Evolutionary conservation across 2,113 vertebrate species (phyloP), one percentile per base, ranked within the genome.

Genomic region (Rhizomys pruinosus): DNA sequence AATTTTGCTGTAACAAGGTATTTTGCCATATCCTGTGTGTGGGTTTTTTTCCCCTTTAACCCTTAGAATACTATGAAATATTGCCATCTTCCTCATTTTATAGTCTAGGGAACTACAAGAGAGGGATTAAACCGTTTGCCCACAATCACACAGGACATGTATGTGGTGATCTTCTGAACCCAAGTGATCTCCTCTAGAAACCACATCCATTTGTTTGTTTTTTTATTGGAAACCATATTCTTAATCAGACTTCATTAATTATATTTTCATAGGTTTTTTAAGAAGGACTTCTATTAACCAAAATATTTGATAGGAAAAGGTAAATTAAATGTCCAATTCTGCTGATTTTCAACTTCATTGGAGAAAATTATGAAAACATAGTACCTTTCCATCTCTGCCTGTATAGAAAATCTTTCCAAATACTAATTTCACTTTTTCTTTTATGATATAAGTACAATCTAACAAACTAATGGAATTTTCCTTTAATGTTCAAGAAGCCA

Each of bases 321-420:
- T 61, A 86, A 94, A 84, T 37, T 91, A 89, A 91, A 94, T 87
- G 34, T 74, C 90, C 34, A 89, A 59, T 19, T 95, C 79, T 87
- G 68, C 23, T 93, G 66, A 84, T 84, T 93, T 90, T 85, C 68
- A 89, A 93, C 16, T 82, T 95, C 74, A 89, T 2, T 44, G 72
- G 87, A 32, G 61, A 37, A 17, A 64, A 72, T 73, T 19, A 94
- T 68, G 25, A 95, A 96, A 93, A 94, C 80, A 69, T 7, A 74
- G 27, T 74, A 89, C 91, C 91, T 63, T 90, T 93, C 92, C 87
- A 91, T 55, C 93, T 90, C 34, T n/a, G 32, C 59, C 72, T 77
- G 34, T 86, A 3, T 81, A 93, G 73, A 81, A 94, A 93, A 87
- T 66, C 64, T 93, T 92, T 82, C 76, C 92, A 95, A 95, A 92